phyloP scores from a whole-genome alignment of 2,113 vertebrate genomes.

The Nipponia nippon region DNA sequence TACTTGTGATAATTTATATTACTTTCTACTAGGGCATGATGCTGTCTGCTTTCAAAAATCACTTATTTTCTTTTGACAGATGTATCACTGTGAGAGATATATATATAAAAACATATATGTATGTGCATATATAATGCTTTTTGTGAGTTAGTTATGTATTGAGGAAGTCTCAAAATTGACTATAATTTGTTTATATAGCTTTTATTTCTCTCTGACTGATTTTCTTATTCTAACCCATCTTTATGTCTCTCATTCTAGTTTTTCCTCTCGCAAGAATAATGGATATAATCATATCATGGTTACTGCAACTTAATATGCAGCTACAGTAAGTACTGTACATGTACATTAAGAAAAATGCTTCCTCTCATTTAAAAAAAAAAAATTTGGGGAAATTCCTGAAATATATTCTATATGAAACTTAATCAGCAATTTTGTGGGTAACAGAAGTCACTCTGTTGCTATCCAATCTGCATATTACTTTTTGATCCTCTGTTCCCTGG shows the following conservation, averaged over 20 bases:
- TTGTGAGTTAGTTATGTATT: neutral
- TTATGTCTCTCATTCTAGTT: neutral
- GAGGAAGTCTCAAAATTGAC: neutral
- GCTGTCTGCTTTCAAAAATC: conserved; percentile 11
- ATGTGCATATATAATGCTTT: conserved; percentile 16
- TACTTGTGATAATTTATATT: conserved; percentile 1
- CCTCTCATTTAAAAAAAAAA: neutral
- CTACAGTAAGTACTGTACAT: neutral
- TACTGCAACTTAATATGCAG: neutral
- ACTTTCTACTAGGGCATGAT: neutral
- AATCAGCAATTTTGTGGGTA: neutral
- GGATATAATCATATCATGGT: neutral
- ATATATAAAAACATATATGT: neutral
- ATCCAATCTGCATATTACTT: neutral
- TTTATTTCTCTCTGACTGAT: neutral
- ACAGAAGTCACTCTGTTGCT: neutral
- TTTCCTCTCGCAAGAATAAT: neutral
- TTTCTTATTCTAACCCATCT: neutral
- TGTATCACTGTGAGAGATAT: neutral
- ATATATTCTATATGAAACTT: neutral
- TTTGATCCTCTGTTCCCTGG: neutral
- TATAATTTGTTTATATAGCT: conserved; percentile 14
- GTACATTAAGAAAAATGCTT: neutral
- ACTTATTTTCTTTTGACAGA: conserved; percentile 21
- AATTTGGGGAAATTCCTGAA: neutral